Evolutionary conservation across 2,888 invertebrate species (phyloP), one percentile per base, ranked within the genome.

Genomic region (Idaea biselata): DNA sequence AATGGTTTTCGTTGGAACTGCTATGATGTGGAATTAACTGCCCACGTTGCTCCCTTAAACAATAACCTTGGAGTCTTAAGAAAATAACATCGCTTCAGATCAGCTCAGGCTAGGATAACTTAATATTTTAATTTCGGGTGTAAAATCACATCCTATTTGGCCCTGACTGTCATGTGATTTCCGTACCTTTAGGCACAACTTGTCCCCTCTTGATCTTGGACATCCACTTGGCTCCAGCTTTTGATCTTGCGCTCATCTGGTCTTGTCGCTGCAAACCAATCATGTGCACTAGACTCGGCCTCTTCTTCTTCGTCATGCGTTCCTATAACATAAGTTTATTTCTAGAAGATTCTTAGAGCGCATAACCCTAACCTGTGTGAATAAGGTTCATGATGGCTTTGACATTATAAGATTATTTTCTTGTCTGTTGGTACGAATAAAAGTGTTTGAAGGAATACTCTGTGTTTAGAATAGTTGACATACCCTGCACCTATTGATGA

Each of bases 181-280:
- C 18, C 54, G 69, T 77, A 89, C 94, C 94, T 90, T 96, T 96
- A 18, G 96, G 96, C 32, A 94, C 96, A 62, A 96, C 96, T 87
- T 97, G 96, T 69, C 96, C 96, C 81, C 97, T 96, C 84, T 97
- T 97, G 75, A 97, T 96, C 87, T 97, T 97, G 60, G 97, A 96
- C 65, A 97, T 91, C 97, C 97, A 97, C 81, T 97, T 97, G 72
- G 96, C 96, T 53, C 97, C 97, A 76, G 97, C 97, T 87, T 97
- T 97, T 11, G 97, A 96, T 65, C 97, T 93, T 14, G 97, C 96
- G 78, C 97, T 97, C 85, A 97, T 93, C 79, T 94, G 94, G 61
- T 90, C 92, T 78, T 94, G 94, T 67, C 96, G 93, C 72, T 95
- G 94, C 78, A 96, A 91, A 70, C 96, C 95, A 93, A 97, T 96